A percentile compares a stretch with the other conserved stretches of the same genome.
These are phyloP conservation scores for Mimumesa dahlbomi DNA, from an alignment of 2,888 invertebrate genomes.

Conservation along the genomic window DNA sequence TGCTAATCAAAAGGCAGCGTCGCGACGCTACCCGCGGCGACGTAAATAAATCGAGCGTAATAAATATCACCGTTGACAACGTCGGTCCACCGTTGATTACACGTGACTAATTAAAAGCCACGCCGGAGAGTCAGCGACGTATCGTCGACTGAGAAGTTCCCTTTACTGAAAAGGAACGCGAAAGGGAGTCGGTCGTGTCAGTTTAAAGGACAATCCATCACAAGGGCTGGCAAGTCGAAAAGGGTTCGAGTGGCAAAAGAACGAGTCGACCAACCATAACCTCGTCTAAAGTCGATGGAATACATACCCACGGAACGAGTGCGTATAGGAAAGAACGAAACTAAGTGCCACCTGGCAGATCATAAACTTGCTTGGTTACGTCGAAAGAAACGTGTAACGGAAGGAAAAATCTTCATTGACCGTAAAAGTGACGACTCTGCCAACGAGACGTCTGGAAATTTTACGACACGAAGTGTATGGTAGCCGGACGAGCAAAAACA, in stretches of 20 bases:
- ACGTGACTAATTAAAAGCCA: too few species aligned
- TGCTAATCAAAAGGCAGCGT: too few species aligned
- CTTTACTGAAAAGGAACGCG: too few species aligned
- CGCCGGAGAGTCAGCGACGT: too few species aligned
- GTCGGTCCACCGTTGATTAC: too few species aligned
- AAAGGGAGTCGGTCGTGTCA: too few species aligned
- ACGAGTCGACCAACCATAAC: slow-evolving; percentile 28
- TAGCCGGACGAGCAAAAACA: slow-evolving; percentile 33
- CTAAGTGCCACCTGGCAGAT: slow-evolving; percentile 10
- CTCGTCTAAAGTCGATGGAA: slow-evolving; percentile 8
- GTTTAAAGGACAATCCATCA: slow-evolving; percentile 52
- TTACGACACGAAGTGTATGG: slow-evolving; percentile 33
- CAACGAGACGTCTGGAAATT: slow-evolving; percentile 32
- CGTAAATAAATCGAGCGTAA: too few species aligned
- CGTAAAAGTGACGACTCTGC: slow-evolving; percentile 34
- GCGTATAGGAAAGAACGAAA: slow-evolving; percentile 1
- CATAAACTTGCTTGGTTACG: slow-evolving; percentile 24
- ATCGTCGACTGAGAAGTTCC: too few species aligned
- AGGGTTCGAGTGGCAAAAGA: slow-evolving; percentile 3
- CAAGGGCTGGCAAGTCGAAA: slow-evolving; percentile 16
- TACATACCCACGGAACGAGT: neutral
- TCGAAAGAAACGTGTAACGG: neutral
- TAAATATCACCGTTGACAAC: too few species aligned
- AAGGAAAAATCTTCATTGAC: slow-evolving; percentile 36
- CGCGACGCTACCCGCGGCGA: too few species aligned